phyloP scores from a whole-genome alignment of 2,888 invertebrate genomes.

The Rhodophaea formosa region DNA sequence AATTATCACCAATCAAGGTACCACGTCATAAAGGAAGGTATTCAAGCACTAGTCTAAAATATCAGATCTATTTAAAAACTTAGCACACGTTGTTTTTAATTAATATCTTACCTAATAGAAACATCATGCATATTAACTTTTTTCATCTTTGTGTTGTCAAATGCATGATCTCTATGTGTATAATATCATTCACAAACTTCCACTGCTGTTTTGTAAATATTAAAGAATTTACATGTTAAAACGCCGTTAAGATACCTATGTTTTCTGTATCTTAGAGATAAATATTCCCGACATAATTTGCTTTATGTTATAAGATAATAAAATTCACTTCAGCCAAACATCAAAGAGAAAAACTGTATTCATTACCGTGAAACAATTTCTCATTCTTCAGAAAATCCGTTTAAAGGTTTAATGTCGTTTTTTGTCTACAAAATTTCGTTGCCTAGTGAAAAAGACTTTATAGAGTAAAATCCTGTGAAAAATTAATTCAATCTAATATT shows the following conservation, averaged over 20 bases:
- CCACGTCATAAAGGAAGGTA: too few relatives aligned
- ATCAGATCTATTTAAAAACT: too few relatives aligned
- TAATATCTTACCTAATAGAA: too few relatives aligned
- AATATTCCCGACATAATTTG: background rate
- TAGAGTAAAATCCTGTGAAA: constrained; percentile 24
- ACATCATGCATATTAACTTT: too few relatives aligned
- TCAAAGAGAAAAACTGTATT: constrained; percentile 9
- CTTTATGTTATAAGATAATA: constrained; percentile 8
- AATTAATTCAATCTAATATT: constrained; percentile 34
- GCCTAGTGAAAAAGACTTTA: background rate
- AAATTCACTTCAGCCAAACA: constrained; percentile 12
- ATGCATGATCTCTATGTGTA: too few relatives aligned
- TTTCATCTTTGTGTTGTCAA: too few relatives aligned
- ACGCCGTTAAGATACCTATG: background rate
- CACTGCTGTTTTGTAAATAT: too few relatives aligned
- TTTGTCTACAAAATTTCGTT: constrained; percentile 5
- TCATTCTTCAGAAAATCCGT: background rate
- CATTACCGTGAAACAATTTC: constrained; percentile 11
- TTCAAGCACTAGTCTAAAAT: too few relatives aligned
- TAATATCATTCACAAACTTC: too few relatives aligned
- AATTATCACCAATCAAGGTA: too few relatives aligned
- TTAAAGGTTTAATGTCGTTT: background rate
- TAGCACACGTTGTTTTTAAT: too few relatives aligned
- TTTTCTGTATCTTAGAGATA: background rate
- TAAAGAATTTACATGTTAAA: background rate